Base-by-base conservation (phyloP, 2,797 vertebrate genomes). In the Percopsis omiscomaycus region DNA sequence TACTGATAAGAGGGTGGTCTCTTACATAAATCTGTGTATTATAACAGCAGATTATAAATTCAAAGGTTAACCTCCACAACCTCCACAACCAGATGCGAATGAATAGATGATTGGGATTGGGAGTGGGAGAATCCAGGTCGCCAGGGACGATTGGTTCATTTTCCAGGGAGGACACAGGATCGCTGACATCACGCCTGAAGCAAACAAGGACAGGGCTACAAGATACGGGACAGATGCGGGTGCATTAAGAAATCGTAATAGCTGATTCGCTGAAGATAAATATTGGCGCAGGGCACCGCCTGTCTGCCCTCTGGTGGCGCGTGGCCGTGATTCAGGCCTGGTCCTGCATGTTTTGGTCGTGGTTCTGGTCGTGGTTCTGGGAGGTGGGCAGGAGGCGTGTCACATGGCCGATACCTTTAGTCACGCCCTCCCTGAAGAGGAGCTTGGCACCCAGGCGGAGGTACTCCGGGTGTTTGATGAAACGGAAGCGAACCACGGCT, bases 321-420 rank as follows among this genome's bases (percentile, higher is more conserved):
- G 9, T 8, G 50, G 50, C 22, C 15, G 15, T 27, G 27, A 27
- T 55, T 66, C 54, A 78, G 29, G 78, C 68, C 61, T 67, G 71
- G 29, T 79, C 68, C 61, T 67, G 71, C 64, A 81, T 71, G 72
- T 86, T 86, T 75, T 81, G 86, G 65, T 86, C 47, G 0, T 75
- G 81, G 75, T 86, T 80, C 72, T 88, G 86, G 84, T 90, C 67
- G 0, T 84, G 80, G 76, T 90, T 84, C 71, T 87, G 86, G 30
- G 89, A 83, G 37, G 93, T 90, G 27, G 95, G 94, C 79, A 98
- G 94, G 71, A 99, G 93, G 66, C 93, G 90, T 30, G 94, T 93
- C 70, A 99, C 95, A 10, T 98, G 97, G 57, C 97, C 97, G 61
- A 99, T 98, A 77, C 97, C 97, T 84, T 98, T 98, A 87, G 97